Evolutionary conservation across 2,113 vertebrate genomes (phyloP).

Genomic region (Tragelaphus scriptus): DNA sequence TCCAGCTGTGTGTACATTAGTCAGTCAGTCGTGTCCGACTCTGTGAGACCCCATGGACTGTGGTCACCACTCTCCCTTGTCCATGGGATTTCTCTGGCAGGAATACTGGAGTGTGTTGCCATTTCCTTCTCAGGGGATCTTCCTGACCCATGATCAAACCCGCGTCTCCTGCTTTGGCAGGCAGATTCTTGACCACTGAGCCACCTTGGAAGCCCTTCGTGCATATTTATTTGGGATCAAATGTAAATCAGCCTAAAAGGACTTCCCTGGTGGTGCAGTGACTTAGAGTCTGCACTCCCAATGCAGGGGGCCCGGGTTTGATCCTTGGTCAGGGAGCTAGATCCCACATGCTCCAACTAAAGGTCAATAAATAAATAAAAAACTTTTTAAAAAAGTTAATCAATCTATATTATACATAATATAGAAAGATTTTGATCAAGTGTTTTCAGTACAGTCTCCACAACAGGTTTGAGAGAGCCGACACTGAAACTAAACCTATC

Average conservation of each 20-base stretch:
- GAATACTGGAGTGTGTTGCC: background rate
- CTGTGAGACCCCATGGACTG: background rate
- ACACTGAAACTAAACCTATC: background rate
- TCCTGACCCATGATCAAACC: background rate
- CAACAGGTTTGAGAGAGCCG: background rate
- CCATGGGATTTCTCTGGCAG: background rate
- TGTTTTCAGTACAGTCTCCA: background rate
- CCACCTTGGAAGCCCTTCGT: background rate
- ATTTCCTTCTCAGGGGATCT: background rate
- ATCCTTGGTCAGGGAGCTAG: background rate
- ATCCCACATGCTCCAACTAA: background rate
- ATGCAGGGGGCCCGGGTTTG: background rate
- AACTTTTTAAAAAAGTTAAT: background rate
- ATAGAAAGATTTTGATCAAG: background rate
- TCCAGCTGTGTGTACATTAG: background rate
- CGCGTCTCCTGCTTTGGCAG: background rate
- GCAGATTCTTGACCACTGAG: background rate
- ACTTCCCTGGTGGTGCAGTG: background rate
- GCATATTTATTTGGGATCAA: background rate
- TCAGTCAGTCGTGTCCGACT: background rate
- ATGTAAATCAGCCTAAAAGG: background rate
- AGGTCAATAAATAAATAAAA: background rate
- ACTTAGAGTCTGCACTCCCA: background rate
- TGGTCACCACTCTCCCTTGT: background rate
- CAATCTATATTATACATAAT: background rate